Conservation (phyloP, 2,888 invertebrate species). For the Lithophane leautieri region DNA sequence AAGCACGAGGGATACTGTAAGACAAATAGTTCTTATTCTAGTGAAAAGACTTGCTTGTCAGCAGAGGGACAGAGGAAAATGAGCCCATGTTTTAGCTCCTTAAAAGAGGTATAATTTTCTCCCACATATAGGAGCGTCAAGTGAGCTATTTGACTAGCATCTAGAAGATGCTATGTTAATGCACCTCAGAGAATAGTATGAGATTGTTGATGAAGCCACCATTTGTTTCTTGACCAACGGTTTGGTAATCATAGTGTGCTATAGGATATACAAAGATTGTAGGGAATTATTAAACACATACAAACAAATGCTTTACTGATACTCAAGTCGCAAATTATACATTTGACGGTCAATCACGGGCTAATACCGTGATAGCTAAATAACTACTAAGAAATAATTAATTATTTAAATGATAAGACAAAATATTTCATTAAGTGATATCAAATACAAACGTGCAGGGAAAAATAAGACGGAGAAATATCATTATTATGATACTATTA, state of each 20-base stretch:
- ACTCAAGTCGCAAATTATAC: background rate
- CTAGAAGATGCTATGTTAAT: background rate
- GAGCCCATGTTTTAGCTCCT: background rate
- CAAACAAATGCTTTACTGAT: background rate
- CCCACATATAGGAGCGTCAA: too few relatives aligned
- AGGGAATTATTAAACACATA: background rate
- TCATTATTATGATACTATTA: too few relatives aligned
- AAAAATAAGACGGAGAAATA: background rate
- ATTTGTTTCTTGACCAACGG: background rate
- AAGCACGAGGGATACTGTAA: background rate
- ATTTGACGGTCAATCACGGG: background rate
- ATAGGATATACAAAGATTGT: background rate
- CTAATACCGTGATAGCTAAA: conserved; percentile 6
- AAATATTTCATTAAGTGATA: background rate
- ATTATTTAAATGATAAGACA: background rate
- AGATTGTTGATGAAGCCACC: background rate
- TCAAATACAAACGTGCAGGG: background rate
- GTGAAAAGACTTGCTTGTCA: background rate
- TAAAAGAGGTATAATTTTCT: background rate
- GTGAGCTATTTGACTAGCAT: background rate
- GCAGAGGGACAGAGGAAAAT: background rate
- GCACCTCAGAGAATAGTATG: background rate
- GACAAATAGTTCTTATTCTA: background rate
- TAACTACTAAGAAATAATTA: conserved; percentile 2
- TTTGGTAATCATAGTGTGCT: background rate